These are phyloP conservation scores for Serilophus lunatus DNA, from an alignment of 2,113 vertebrate genomes.

Conservation along the genomic window DNA sequence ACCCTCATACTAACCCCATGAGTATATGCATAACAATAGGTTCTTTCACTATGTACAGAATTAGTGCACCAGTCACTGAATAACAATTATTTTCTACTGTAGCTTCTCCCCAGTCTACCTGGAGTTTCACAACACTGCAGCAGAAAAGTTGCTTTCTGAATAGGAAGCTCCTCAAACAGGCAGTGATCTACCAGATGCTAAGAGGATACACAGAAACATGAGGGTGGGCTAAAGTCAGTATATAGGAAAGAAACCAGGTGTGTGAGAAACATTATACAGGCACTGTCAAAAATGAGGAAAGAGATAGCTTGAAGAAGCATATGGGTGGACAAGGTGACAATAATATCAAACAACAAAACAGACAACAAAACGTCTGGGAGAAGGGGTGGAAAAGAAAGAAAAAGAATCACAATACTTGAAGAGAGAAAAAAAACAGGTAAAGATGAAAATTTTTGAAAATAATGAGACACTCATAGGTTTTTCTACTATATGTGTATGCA, in stretches of 20 bases:
- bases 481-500: not conserved
- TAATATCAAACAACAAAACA: slow-evolving; percentile 39
- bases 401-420: not conserved
- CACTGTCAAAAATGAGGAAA: slow-evolving; percentile 20
- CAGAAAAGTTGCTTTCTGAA: slow-evolving; percentile 24
- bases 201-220: slow-evolving; percentile 55
- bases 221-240: slow-evolving; percentile 28
- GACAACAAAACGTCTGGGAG: not conserved
- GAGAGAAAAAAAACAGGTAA: not conserved
- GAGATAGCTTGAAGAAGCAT: slow-evolving; percentile 43
- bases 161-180: slow-evolving; percentile 1
- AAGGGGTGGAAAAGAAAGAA: not conserved
- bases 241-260: slow-evolving; percentile 47
- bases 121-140: not conserved
- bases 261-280: slow-evolving; percentile 29
- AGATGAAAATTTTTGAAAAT: not conserved
- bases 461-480: not conserved
- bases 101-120: not conserved
- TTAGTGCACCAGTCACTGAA: slow-evolving; percentile 17
- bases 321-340: slow-evolving; percentile 44
- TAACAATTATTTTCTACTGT: slow-evolving; percentile 32
- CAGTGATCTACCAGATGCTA: slow-evolving; percentile 54
- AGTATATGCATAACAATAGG: not conserved
- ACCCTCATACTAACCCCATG: not conserved
- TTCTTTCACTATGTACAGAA: slow-evolving; percentile 26